These are phyloP conservation scores for Hydractinia echinata DNA, from an alignment of 30 jellyfish, hydroid and myxozoan genomes.

Conservation along the genomic window DNA sequence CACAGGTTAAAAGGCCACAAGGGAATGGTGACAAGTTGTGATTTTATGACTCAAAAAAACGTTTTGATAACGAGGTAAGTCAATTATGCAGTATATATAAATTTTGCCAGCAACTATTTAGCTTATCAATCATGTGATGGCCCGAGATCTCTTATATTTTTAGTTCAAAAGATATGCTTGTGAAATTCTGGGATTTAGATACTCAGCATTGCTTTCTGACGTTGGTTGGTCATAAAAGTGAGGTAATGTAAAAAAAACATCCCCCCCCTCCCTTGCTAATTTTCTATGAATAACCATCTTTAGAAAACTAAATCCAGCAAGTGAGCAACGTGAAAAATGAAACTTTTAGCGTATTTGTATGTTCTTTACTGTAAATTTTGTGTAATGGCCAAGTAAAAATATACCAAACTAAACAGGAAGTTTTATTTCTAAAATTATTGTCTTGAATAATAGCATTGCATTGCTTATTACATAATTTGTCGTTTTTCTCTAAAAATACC, in stretches of 20 bases:
- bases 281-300: too few relatives aligned
- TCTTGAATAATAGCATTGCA: too few relatives aligned
- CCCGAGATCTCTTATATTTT: not conserved
- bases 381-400: too few relatives aligned
- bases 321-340: too few relatives aligned
- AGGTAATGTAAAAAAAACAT: constrained; percentile 35
- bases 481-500: too few relatives aligned
- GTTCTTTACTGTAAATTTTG: too few relatives aligned
- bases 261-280: not conserved
- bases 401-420: too few relatives aligned
- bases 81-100: not conserved
- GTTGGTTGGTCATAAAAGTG: constrained; percentile 87
- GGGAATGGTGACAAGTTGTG: constrained; percentile 69
- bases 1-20: constrained; percentile 90
- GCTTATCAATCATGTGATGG: not conserved
- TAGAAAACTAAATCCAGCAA: too few relatives aligned
- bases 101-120: not conserved
- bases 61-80: constrained; percentile 81
- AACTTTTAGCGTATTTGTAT: too few relatives aligned
- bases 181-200: constrained; percentile 92
- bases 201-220: constrained; percentile 98
- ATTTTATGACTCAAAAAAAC: constrained; percentile 48
- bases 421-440: too few relatives aligned
- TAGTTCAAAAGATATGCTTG: constrained; percentile 88
- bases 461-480: too few relatives aligned